Conservation (phyloP, 2,888 invertebrate species). For the Eristalis tenax region DNA sequence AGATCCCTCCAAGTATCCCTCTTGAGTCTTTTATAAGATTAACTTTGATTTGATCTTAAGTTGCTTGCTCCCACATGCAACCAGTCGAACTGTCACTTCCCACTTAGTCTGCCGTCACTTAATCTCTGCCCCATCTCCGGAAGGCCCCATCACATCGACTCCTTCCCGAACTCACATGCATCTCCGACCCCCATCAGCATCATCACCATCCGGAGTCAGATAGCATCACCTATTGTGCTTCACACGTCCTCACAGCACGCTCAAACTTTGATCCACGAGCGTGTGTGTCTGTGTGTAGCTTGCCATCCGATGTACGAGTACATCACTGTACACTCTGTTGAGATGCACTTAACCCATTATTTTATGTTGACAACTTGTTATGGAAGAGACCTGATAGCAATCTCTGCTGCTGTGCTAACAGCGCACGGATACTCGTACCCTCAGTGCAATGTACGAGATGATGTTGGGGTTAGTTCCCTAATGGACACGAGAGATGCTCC, state of each 20-base stretch:
- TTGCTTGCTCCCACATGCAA: neutral
- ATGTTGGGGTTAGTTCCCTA: conserved; percentile 30
- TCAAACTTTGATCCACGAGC: conserved; percentile 35
- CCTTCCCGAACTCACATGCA: neutral
- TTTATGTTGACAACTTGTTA: conserved; percentile 66
- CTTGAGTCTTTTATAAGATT: neutral
- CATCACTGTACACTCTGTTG: conserved; percentile 45
- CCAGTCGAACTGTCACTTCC: neutral
- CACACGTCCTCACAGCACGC: conserved; percentile 16
- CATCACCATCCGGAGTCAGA: neutral
- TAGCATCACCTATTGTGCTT: conserved; percentile 20
- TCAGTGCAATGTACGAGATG: conserved; percentile 56
- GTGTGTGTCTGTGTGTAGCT: neutral
- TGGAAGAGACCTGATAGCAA: conserved; percentile 31
- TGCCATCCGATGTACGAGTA: conserved; percentile 18
- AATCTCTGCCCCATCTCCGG: neutral
- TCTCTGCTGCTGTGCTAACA: conserved; percentile 22
- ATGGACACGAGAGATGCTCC: conserved; percentile 47
- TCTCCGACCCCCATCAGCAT: neutral
- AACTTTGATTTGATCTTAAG: neutral
- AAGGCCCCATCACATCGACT: neutral
- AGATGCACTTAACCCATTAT: conserved; percentile 64
- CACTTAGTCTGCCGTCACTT: neutral
- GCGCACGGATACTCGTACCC: conserved; percentile 2
- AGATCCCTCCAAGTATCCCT: no score